These are phyloP conservation scores for Octonoba sinensis DNA, from an alignment of 2,888 invertebrate genomes.

Conservation along the genomic window DNA sequence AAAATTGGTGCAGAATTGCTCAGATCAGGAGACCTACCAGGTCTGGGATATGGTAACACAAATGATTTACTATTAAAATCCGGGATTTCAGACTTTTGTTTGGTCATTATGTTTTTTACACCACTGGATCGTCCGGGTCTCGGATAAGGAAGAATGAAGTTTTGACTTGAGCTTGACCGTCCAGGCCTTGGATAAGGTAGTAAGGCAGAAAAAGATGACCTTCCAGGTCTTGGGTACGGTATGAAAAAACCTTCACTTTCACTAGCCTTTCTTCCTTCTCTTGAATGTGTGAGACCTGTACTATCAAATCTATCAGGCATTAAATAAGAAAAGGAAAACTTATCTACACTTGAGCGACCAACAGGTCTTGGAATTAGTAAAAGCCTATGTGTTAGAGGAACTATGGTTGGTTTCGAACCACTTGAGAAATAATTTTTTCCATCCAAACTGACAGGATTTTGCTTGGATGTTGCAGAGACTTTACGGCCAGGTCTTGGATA, in stretches of 20 bases:
- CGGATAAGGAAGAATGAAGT: conserved; percentile 3
- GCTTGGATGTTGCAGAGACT: not conserved
- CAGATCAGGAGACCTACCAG: not conserved
- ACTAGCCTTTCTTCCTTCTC: too few relatives aligned
- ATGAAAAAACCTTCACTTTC: not conserved
- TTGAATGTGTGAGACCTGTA: too few relatives aligned
- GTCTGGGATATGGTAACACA: conserved; percentile 25
- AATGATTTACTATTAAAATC: not conserved
- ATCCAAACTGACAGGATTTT: too few relatives aligned
- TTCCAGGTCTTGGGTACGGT: conserved; percentile 26
- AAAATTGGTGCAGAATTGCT: not conserved
- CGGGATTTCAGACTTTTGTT: conserved; percentile 20
- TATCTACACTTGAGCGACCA: too few relatives aligned
- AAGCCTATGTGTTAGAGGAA: too few relatives aligned
- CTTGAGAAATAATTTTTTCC: too few relatives aligned
- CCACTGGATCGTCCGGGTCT: conserved; percentile 17
- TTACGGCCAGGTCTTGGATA: not conserved
- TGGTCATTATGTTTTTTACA: conserved; percentile 2
- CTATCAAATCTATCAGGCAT: not conserved
- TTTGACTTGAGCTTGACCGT: not conserved
- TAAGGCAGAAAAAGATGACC: conserved; percentile 6
- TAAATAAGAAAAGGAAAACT: too few relatives aligned
- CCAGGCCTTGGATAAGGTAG: conserved; percentile 20
- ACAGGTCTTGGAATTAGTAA: too few relatives aligned
- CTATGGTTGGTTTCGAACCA: too few relatives aligned